Evolutionary conservation across 2,888 invertebrate species (phyloP), one percentile per base, ranked within the genome.

Genomic region (Alentia gelatinosa): DNA sequence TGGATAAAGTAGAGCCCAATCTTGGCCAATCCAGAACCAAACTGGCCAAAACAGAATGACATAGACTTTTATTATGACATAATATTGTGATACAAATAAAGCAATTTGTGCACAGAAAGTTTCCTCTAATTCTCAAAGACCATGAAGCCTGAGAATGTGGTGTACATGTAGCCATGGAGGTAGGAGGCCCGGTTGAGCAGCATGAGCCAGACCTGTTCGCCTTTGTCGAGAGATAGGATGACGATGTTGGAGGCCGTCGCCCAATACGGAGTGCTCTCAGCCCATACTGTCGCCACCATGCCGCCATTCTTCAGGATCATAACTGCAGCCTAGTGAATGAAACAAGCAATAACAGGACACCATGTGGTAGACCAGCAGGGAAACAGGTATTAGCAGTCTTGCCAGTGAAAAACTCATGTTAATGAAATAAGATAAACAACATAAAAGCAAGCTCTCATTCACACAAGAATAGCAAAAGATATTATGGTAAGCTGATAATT

Each of bases 81-180:
- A 74, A 74, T 33, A 1, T 30, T 26, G 19, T 33, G n/a, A 33
- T 33, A 12, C 15, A 19, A 47, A 19, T 9, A 9, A 19, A 47
- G 9, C 19, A 47, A 47, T 47, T 9, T 19, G 9, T 47, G 47
- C 47, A 19, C 33, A 26, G 74, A 12, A 74, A 15, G 19, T 33
- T 26, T 56, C 12, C 1, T 90, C 50, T 90, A 90, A 75, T 93
- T 92, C 42, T 93, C 92, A 91, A 95, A 96, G 90, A 96, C 93
- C 86, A 95, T 93, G 93, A 94, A 94, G 5, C 96, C 96, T 75
- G 95, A 95, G 93, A 96, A 96, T 23, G 95, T 95, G 42, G 95
- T 94, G 93, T 96, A 96, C 96, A 96, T 96, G 94, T 95, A 96
- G 63, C 96, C 96, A 92, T 95, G 95, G 39, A 96, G 93, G 91